phyloP scores from a whole-genome alignment of 2,113 vertebrate species.

The Sinocyclocheilus grahami region DNA sequence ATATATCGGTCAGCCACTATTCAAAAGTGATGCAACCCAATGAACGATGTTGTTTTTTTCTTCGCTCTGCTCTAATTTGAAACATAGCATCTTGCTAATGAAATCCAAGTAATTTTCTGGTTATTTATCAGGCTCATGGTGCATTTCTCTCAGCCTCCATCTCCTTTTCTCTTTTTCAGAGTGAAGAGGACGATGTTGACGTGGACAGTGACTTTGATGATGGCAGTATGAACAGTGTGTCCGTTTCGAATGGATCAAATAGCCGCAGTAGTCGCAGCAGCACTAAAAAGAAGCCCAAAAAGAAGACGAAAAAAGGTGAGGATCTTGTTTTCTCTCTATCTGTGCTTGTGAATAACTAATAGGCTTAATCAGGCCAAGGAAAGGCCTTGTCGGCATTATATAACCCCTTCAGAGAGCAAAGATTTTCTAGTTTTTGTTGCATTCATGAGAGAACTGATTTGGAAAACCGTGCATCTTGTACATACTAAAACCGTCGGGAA shows the following conservation, averaged over 20 bases:
- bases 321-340: neutral
- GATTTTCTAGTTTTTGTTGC: neutral
- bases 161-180: constrained; percentile 71
- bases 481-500: neutral
- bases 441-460: neutral
- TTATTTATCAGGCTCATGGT: neutral
- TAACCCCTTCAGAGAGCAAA: neutral
- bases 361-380: neutral
- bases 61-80: neutral
- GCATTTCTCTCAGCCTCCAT: neutral
- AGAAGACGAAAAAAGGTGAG: constrained; percentile 96
- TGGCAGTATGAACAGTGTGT: constrained; percentile 94
- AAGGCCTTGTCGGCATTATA: neutral
- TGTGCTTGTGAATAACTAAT: neutral
- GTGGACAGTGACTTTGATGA: constrained; percentile 97
- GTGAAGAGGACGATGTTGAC: constrained; percentile 95
- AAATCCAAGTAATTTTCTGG: neutral
- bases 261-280: constrained; percentile 94
- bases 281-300: constrained; percentile 92
- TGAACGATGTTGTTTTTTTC: neutral
- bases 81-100: neutral
- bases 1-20: no score
- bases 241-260: constrained; percentile 95
- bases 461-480: neutral
- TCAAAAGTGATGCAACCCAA: no score